Evolutionary conservation across 2,888 invertebrate genomes (phyloP).

Genomic region (Saturnia pavonia): DNA sequence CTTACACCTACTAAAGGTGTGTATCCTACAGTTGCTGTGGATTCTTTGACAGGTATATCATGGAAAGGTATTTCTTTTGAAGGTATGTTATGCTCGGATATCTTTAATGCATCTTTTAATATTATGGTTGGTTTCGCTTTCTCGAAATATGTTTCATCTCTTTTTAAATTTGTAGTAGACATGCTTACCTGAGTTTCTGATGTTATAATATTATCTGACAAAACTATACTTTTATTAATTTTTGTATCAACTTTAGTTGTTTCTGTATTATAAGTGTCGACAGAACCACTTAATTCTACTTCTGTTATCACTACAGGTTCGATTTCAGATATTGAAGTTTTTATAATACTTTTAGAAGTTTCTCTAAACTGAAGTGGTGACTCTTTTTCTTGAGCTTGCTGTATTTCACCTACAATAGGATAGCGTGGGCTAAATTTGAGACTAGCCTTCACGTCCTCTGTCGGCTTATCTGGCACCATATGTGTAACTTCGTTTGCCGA

Average conservation of each 20-base stretch:
- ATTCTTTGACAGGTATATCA: conserved; percentile 69
- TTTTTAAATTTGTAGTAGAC: conserved; percentile 67
- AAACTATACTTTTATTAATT: conserved; percentile 53
- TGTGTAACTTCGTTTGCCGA: conserved; percentile 67
- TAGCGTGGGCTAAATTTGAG: conserved; percentile 76
- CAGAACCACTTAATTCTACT: conserved; percentile 52
- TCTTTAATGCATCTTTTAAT: conserved; percentile 84
- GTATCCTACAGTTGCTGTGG: conserved; percentile 80
- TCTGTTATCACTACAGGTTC: conserved; percentile 66
- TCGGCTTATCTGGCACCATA: conserved; percentile 48
- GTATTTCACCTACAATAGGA: conserved; percentile 72
- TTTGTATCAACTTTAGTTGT: conserved; percentile 39
- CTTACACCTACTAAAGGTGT: conserved; percentile 84
- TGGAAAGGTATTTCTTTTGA: conserved; percentile 83
- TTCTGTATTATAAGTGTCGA: conserved; percentile 48
- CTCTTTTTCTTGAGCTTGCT: conserved; percentile 64
- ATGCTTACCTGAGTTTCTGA: conserved; percentile 80
- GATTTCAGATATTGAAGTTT: conserved; percentile 55
- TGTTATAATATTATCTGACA: conserved; percentile 72
- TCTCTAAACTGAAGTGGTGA: conserved; percentile 52
- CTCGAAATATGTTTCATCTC: conserved; percentile 58
- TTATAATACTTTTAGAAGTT: conserved; percentile 44
- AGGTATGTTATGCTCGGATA: conserved; percentile 83
- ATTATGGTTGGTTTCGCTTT: conserved; percentile 81
- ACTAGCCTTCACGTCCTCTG: conserved; percentile 62